Base-by-base conservation (phyloP, 1,140 invertebrate species). In the Temnothorax nylanderi region DNA sequence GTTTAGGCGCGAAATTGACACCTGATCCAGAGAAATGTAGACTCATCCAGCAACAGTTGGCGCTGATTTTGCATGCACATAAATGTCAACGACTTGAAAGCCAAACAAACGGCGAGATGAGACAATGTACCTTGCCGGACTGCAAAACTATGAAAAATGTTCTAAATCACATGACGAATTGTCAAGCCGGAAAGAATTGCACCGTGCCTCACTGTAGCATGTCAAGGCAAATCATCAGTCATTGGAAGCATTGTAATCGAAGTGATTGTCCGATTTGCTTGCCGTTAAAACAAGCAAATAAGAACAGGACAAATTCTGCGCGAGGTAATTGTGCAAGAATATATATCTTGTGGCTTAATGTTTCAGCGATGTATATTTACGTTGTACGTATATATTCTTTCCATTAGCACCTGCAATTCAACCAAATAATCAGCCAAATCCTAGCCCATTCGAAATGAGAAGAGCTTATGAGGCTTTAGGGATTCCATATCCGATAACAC, bases 71-170 rank as follows among this genome's bases (percentile, higher is more conserved):
- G 21, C 99, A 99, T 95, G 99, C 99, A 47, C 99, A 99, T 95
- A 99, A 99, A 94, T 99, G 99, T 96, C 99, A 99, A 95, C 96
- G 98, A 65, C 96, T 99, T 54, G 99, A 99, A 95, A 97, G 96
- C 89, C 97, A 97, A 94, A 96, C 97, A 6, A 98, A 98, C 91
- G 97, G 97, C 34, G 97, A 98, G 92, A 96, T 96, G 26, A 97
- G 97, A 96, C 97, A 97, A 87, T 99, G 99, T 95, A 97, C 97
- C 26, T 96, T 99, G 69, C 99, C 99, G 26, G 99, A 99, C 94
- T 99, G 99, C 96, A 98, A 98, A 94, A 99, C 99, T 0, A 99
- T 99, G 99, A 99, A 99, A 95, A 98, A 98, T 92, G 99, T 99
- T n/a, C 96, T 99, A 71, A 99, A 98, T 93, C 99, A 99, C 93